Evolutionary conservation across 2,113 vertebrate genomes (phyloP).

Genomic region (Cervus canadensis): DNA sequence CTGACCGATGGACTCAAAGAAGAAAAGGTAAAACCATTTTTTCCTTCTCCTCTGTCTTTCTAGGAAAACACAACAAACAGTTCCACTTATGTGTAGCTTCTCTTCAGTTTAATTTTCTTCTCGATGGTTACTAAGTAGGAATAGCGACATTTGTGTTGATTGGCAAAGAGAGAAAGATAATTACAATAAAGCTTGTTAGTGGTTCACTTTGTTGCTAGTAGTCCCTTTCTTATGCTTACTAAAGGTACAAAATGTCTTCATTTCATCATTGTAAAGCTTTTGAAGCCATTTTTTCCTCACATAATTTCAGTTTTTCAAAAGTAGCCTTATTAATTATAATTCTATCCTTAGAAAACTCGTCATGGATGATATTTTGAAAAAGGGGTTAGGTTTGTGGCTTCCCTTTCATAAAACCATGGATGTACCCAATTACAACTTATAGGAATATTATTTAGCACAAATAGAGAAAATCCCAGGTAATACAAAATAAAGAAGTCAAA

Average conservation of each 20-base stretch:
- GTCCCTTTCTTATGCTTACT: conserved; percentile 2
- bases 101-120: conserved; percentile 46
- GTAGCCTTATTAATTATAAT: neutral
- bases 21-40: conserved; percentile 80
- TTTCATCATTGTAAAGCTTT: conserved; percentile 19
- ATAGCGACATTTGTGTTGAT: neutral
- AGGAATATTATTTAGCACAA: conserved; percentile 5
- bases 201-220: neutral
- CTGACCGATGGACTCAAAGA: conserved; percentile 87
- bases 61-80: neutral
- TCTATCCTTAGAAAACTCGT: neutral
- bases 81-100: neutral
- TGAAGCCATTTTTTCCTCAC: neutral
- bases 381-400: neutral
- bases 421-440: neutral
- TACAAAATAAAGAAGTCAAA: neutral
- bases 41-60: neutral
- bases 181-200: neutral
- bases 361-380: neutral
- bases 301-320: conserved; percentile 17
- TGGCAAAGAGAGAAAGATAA: neutral
- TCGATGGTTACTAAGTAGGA: neutral
- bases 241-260: neutral
- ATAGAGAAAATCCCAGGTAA: neutral
- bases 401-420: neutral